phyloP scores from a whole-genome alignment of 1,140 invertebrate genomes.

The Sogatella furcifera region DNA sequence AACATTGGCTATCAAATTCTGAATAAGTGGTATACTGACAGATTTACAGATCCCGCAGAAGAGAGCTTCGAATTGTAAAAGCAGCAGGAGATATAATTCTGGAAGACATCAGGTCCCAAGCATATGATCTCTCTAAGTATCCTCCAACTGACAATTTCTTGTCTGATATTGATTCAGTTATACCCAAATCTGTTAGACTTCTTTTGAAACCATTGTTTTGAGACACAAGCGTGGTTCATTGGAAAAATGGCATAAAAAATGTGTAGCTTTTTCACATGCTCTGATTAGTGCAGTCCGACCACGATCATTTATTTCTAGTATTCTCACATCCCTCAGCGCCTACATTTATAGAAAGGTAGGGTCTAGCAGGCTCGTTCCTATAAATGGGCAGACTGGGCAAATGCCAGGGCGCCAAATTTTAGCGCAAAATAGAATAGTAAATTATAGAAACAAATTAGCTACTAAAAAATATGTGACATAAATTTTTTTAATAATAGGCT shows the following conservation, averaged over 20 bases:
- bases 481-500: too few species aligned
- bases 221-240: conserved; percentile 8
- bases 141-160: conserved; percentile 21
- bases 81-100: conserved; percentile 29
- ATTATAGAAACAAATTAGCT: too few species aligned
- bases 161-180: conserved; percentile 2
- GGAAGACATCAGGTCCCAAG: conserved; percentile 27
- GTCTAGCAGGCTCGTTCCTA: too few species aligned
- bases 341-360: conserved; percentile 23
- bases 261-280: conserved; percentile 19
- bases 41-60: conserved; percentile 8
- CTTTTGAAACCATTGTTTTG: background rate
- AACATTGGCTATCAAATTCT: background rate
- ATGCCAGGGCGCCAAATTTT: too few species aligned
- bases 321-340: conserved; percentile 18
- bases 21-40: background rate
- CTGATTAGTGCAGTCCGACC: conserved; percentile 23
- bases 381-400: too few species aligned
- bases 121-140: conserved; percentile 27
- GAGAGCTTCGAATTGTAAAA: conserved; percentile 24
- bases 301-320: conserved; percentile 23
- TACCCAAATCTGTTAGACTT: conserved; percentile 6
- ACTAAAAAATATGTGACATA: too few species aligned
- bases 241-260: conserved; percentile 1
- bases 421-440: too few species aligned